These are phyloP conservation scores for Vannuccia rotundouncinata DNA, from an alignment of 2,888 invertebrate species.

Conservation along the genomic window DNA sequence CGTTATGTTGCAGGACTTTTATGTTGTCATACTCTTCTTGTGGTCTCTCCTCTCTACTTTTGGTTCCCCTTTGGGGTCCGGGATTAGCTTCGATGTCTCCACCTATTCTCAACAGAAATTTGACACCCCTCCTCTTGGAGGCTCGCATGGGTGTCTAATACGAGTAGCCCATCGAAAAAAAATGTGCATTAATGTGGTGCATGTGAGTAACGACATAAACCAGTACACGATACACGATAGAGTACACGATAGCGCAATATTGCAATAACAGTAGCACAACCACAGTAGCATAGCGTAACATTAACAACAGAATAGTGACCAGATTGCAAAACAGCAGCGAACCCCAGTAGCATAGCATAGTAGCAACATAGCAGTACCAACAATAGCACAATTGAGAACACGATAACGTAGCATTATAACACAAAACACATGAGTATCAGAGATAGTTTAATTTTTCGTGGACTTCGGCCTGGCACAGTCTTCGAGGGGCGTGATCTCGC, in stretches of 20 bases:
- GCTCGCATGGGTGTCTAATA: background rate
- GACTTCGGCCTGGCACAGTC: background rate
- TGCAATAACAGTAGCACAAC: background rate
- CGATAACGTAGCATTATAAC: background rate
- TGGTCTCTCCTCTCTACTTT: background rate
- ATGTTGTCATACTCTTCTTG: background rate
- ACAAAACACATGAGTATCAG: background rate
- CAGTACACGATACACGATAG: background rate
- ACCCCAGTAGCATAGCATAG: background rate
- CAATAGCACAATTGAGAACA: background rate
- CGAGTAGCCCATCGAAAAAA: background rate
- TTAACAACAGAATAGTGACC: too few species aligned
- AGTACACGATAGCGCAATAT: background rate
- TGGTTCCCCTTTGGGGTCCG: background rate
- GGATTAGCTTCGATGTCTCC: conserved; percentile 12
- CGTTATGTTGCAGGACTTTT: background rate
- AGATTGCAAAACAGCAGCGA: background rate
- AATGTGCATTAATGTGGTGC: background rate
- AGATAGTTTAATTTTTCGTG: background rate
- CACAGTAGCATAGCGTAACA: background rate
- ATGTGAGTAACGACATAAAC: background rate
- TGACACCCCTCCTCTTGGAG: background rate
- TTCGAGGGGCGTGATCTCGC: background rate
- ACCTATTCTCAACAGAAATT: background rate
- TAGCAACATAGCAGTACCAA: background rate